Percentiles rank a stretch among this genome's conserved stretches.
These are phyloP conservation scores for Neolamprologus sp. DNA, from an alignment of 2,113 vertebrate species.

Conservation along the genomic window DNA sequence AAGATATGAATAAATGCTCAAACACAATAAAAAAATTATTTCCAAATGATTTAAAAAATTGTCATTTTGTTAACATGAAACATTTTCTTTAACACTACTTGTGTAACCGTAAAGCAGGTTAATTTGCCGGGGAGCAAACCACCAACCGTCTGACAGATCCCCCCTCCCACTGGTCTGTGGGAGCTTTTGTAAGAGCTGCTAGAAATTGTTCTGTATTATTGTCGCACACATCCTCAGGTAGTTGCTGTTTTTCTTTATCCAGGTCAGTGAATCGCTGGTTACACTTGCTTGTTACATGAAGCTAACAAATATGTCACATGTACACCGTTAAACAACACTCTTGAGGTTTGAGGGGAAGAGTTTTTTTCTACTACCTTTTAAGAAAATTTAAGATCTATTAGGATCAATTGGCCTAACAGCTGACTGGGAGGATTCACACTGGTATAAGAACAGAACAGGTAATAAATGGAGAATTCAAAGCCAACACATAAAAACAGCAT, in stretches of 20 bases:
- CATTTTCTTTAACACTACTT: background rate
- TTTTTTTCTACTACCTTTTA: background rate
- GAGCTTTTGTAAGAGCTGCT: background rate
- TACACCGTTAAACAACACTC: background rate
- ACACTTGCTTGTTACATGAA: background rate
- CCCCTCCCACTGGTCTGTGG: fast-evolving
- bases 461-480: background rate
- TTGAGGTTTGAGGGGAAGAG: background rate
- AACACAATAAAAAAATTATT: fast-evolving
- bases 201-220: background rate
- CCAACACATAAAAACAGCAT: background rate
- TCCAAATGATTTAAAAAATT: background rate
- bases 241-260: background rate
- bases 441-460: background rate
- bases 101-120: background rate
- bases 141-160: background rate
- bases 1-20: background rate
- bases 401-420: background rate
- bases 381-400: background rate
- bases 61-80: background rate
- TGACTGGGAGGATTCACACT: background rate
- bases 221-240: background rate
- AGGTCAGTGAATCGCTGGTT: background rate
- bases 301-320: background rate
- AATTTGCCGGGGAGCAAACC: background rate